Evolutionary conservation across 1,140 invertebrate genomes (phyloP), one percentile per base, ranked within the genome.

Genomic region (Samia ricini): DNA sequence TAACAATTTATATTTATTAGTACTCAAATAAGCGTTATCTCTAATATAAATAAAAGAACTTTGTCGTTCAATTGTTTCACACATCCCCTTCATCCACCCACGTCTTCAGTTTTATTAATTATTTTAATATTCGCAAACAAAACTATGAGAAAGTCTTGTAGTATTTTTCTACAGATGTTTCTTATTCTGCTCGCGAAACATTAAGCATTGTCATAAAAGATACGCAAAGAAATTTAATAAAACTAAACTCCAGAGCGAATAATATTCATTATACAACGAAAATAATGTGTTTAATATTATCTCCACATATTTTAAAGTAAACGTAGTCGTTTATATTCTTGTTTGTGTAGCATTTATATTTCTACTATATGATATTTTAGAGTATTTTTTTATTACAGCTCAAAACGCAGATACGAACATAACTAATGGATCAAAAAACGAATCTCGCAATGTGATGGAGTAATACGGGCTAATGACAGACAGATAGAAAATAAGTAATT

Each of bases 181-280:
- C 50, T 21, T 7, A 52, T 52, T n/a, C n/a, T n/a, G 3, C 20
- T 21, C 50, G 19, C 8, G 4, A 52, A 23, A 52, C 18, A 23
- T 52, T 21, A 20, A 52, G 21, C 21, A 21, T 2, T 52, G 6
- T 52, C 20, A 23, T 52, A 52, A 52, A 52, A 23, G 3, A 52
- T 15, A 42, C 10, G 33, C 8, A 52, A 52, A 52, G 19, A 52
- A 21, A 18, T 52, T 52, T 52, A 19, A 52, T 52, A 52, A 52
- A 21, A 52, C 18, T 20, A 52, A 12, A 23, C n/a, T 42, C 33
- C 12, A 42, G 33, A n/a, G 8, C 4, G 33, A 42, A 42, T 42
- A 42, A 42, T 42, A 15, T 42, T 12, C 33, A 15, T 42, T 15
- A 42, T 42, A 15, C n/a, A 42, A 42, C 12, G 33, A 42, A 42